A percentile compares a stretch with the other conserved stretches of the same genome.
These are phyloP conservation scores for Eristalis intricaria DNA, from an alignment of 2,888 invertebrate genomes.

Conservation along the genomic window DNA sequence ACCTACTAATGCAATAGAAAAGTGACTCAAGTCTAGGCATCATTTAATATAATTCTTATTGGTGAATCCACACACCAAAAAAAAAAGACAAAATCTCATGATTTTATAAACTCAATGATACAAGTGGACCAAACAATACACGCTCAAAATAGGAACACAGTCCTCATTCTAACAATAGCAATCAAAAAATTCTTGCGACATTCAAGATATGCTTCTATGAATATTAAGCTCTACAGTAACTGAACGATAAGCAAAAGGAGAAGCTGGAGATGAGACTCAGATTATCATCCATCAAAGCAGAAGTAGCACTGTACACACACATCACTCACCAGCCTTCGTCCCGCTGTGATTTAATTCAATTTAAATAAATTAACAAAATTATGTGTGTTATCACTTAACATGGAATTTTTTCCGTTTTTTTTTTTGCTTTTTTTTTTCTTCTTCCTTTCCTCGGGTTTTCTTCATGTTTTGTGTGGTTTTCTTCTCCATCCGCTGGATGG, in stretches of 20 bases:
- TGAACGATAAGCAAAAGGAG: not conserved
- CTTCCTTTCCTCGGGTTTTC: slow-evolving; percentile 10
- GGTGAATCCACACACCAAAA: too few relatives aligned
- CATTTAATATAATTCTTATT: too few relatives aligned
- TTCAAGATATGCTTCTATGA: not conserved
- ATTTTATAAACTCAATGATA: not conserved
- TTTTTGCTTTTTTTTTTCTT: not conserved
- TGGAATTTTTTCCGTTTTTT: slow-evolving; percentile 31
- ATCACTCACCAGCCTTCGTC: slow-evolving; percentile 17
- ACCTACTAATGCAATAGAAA: too few relatives aligned
- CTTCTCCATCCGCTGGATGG: slow-evolving; percentile 44
- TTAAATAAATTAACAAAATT: slow-evolving; percentile 67
- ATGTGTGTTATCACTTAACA: slow-evolving; percentile 30
- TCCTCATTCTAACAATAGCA: not conserved
- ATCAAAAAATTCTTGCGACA: not conserved
- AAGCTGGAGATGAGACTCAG: not conserved
- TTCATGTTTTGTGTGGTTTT: not conserved
- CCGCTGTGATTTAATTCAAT: slow-evolving; percentile 68
- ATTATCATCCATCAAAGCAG: slow-evolving; percentile 33
- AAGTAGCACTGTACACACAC: not conserved
- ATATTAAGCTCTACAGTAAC: not conserved
- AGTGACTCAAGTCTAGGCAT: too few relatives aligned
- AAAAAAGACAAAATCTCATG: too few relatives aligned
- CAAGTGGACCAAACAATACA: not conserved
- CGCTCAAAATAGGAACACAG: not conserved